These are phyloP conservation scores for Heterodera schachtii DNA, from an alignment of 1,140 invertebrate genomes.

Conservation along the genomic window DNA sequence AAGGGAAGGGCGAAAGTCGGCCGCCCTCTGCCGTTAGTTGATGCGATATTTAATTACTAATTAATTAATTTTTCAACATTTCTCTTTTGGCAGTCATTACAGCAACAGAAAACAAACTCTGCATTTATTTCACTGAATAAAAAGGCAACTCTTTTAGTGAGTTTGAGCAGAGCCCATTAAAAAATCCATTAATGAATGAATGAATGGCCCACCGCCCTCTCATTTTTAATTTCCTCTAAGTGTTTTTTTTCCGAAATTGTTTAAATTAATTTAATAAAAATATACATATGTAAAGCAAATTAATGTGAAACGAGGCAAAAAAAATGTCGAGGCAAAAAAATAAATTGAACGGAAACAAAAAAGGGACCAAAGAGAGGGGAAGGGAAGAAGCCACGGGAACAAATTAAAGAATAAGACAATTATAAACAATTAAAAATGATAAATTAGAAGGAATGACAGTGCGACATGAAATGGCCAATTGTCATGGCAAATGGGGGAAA, in stretches of 20 bases:
- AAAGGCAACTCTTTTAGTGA: not conserved
- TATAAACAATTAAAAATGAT: too few species aligned
- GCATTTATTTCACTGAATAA: too few species aligned
- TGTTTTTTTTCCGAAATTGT: not conserved
- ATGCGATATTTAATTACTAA: not conserved
- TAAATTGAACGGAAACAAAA: too few species aligned
- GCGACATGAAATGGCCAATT: too few species aligned
- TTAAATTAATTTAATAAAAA: not conserved
- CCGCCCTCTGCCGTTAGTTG: not conserved
- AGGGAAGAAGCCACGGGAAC: too few species aligned
- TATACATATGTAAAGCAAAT: not conserved
- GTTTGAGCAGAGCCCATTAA: not conserved
- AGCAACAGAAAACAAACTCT: too few species aligned
- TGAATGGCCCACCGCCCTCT: not conserved
- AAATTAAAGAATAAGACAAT: too few species aligned
- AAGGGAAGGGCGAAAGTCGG: not conserved
- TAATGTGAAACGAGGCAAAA: too few species aligned
- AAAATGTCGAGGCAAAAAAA: too few species aligned
- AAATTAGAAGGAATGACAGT: too few species aligned
- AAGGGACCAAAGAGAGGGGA: too few species aligned
- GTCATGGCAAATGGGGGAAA: not conserved
- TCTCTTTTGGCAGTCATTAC: too few species aligned
- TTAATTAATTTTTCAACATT: not conserved
- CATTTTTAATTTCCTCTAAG: constrained; percentile 3
- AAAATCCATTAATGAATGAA: not conserved